Evolutionary conservation across 2,113 vertebrate species (phyloP).

Genomic region (Eclectus roratus): DNA sequence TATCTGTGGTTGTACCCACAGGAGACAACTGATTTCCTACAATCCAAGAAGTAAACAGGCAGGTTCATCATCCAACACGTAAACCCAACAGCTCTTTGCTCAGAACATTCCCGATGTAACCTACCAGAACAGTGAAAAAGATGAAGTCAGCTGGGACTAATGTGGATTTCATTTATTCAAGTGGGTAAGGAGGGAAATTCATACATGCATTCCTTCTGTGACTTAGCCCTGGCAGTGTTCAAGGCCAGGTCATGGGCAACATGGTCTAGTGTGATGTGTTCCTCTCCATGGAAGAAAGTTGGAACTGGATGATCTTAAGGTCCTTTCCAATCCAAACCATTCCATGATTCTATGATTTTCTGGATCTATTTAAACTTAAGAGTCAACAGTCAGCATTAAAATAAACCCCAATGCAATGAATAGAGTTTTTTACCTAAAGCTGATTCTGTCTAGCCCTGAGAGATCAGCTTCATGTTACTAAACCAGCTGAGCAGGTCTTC

Average conservation of each 20-base stretch:
- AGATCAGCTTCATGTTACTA: not conserved
- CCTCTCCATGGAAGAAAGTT: not conserved
- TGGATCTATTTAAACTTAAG: not conserved
- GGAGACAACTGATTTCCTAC: not conserved
- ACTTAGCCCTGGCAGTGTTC: not conserved
- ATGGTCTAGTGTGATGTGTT: not conserved
- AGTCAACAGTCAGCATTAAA: not conserved
- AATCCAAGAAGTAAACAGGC: not conserved
- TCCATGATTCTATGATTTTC: not conserved
- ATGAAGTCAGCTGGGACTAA: not conserved
- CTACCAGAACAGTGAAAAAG: not conserved
- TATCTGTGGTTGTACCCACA: not conserved
- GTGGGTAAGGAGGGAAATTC: not conserved
- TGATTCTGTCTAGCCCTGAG: not conserved
- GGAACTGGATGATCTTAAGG: not conserved
- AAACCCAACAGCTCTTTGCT: not conserved
- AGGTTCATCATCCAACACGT: not conserved
- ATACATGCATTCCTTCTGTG: not conserved
- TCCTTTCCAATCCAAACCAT: not conserved
- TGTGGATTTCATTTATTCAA: not conserved
- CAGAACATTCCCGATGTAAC: not conserved
- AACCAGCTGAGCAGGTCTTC: not conserved
- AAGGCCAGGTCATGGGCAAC: not conserved
- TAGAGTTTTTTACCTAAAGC: not conserved
- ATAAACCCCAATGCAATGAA: accelerated